A percentile compares a stretch with the other conserved stretches of the same genome.
Conservation (phyloP, 2,113 vertebrate species). For the Chroicocephalus ridibundus region DNA sequence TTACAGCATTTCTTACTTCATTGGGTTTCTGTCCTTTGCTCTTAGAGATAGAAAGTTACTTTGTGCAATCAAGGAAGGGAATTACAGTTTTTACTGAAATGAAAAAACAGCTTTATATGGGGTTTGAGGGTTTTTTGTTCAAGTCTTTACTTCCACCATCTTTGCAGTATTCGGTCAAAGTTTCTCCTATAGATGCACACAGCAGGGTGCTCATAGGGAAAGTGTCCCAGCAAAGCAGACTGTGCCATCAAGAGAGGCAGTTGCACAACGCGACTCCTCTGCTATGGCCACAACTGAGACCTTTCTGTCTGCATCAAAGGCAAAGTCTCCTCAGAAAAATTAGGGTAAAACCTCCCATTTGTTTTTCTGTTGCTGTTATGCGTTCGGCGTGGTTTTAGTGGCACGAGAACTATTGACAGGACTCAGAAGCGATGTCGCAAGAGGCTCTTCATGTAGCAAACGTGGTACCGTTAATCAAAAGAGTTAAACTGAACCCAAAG, state of each 20-base stretch:
- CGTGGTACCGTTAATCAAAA: not conserved
- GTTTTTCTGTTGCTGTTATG: not conserved
- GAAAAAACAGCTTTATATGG: not conserved
- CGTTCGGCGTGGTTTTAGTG: not conserved
- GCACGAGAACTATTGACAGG: not conserved
- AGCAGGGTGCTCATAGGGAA: not conserved
- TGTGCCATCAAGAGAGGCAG: not conserved
- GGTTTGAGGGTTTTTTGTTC: not conserved
- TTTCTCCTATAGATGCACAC: not conserved
- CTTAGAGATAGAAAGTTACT: not conserved
- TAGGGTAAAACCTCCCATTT: rapidly evolving
- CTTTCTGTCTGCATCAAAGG: not conserved
- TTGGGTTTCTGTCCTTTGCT: not conserved
- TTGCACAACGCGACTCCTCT: not conserved
- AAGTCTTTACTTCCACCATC: not conserved
- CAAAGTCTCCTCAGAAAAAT: not conserved
- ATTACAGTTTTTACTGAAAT: slow-evolving; percentile 3
- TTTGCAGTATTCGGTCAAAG: not conserved
- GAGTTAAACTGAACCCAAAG: not conserved
- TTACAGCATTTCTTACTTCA: not conserved
- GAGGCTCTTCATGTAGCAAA: not conserved
- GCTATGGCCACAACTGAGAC: not conserved
- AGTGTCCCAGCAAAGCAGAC: not conserved
- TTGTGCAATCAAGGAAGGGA: not conserved
- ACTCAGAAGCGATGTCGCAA: not conserved